phyloP scores from a whole-genome alignment of 2,888 invertebrate species.

The Rhaphigaster nebulosa region DNA sequence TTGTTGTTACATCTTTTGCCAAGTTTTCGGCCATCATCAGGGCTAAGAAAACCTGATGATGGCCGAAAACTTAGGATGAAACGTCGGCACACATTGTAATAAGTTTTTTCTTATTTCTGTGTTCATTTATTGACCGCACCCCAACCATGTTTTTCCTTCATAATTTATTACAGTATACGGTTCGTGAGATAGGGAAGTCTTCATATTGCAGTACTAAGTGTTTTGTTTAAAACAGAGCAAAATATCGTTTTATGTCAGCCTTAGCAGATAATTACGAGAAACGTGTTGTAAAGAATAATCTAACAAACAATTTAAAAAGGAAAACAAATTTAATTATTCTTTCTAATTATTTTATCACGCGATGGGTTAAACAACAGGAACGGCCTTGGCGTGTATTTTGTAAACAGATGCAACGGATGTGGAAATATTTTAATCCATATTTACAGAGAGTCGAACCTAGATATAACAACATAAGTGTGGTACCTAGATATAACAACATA shows the following conservation, averaged over 20 bases:
- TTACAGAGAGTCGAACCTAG: background rate
- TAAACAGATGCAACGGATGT: background rate
- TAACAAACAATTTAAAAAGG: background rate
- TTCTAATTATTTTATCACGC: background rate
- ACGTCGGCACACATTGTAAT: too few relatives aligned
- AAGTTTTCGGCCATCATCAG: too few relatives aligned
- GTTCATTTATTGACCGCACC: too few relatives aligned
- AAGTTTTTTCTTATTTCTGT: too few relatives aligned
- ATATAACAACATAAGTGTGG: background rate
- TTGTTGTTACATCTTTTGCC: too few relatives aligned
- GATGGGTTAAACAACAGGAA: background rate
- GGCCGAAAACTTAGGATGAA: too few relatives aligned
- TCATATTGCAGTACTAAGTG: too few relatives aligned
- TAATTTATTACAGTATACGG: too few relatives aligned
- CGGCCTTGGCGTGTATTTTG: background rate
- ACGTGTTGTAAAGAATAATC: background rate
- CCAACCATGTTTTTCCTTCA: too few relatives aligned
- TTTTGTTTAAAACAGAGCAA: too few relatives aligned
- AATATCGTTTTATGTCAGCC: background rate
- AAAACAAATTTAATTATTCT: background rate
- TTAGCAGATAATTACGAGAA: background rate
- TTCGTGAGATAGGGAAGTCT: too few relatives aligned
- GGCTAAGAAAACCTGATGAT: too few relatives aligned
- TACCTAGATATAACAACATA: background rate
- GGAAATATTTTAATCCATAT: background rate